Evolutionary conservation across 2,797 vertebrate species (phyloP).

Genomic region (Acomys russatus): DNA sequence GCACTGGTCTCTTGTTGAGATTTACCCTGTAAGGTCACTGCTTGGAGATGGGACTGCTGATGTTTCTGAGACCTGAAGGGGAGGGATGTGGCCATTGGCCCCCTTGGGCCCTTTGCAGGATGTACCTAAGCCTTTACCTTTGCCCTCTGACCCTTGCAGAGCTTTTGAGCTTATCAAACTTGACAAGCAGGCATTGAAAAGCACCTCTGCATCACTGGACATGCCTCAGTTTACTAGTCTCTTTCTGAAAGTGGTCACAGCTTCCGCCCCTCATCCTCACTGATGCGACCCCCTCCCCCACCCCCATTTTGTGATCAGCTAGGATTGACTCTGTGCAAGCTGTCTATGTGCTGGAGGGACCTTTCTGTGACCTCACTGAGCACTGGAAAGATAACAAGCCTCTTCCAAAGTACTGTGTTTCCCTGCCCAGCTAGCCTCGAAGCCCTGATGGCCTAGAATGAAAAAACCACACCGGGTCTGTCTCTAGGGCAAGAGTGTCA

Average conservation of each 20-base stretch:
- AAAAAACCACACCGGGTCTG: background rate
- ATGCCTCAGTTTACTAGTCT: background rate
- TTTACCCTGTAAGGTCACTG: background rate
- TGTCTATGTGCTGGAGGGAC: fast-evolving
- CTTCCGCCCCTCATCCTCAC: background rate
- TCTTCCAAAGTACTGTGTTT: background rate
- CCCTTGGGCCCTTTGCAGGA: background rate
- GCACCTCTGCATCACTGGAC: too few relatives aligned
- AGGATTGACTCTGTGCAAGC: background rate
- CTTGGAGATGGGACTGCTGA: background rate
- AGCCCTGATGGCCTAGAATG: background rate
- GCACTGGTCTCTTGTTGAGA: background rate
- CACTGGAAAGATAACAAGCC: background rate
- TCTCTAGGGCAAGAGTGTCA: background rate
- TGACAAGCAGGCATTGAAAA: background rate
- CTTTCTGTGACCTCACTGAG: background rate
- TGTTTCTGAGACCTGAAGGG: background rate
- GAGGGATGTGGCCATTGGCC: background rate
- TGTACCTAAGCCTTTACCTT: fast-evolving
- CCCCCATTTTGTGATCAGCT: background rate
- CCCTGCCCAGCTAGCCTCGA: background rate
- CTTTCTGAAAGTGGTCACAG: background rate
- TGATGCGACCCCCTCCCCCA: background rate
- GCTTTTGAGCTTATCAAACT: background rate
- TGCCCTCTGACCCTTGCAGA: background rate